Conservation (phyloP, 2,797 vertebrate species). For the Pygocentrus nattereri region DNA sequence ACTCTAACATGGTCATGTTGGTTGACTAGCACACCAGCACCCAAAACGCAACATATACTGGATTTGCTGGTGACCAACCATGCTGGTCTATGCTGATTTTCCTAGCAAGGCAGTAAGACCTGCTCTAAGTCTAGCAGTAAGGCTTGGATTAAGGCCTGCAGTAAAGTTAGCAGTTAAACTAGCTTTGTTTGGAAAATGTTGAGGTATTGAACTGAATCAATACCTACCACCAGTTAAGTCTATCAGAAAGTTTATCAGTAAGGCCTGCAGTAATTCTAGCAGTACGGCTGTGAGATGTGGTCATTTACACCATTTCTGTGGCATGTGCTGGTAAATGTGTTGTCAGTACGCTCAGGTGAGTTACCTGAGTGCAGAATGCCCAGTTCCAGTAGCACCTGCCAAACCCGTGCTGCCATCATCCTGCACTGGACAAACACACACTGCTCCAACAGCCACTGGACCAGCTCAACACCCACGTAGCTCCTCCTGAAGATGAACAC, state of each 20-base stretch:
- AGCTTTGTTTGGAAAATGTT: too few species aligned
- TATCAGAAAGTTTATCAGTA: neutral
- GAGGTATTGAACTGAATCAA: neutral
- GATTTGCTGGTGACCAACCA: too few species aligned
- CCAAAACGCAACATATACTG: too few species aligned
- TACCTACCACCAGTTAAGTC: neutral
- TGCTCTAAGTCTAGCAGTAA: neutral
- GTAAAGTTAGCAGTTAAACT: neutral
- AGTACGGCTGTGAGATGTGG: neutral
- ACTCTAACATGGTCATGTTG: too few species aligned
- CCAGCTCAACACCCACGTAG: constrained; percentile 93
- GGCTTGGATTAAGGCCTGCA: neutral
- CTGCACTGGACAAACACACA: constrained; percentile 92
- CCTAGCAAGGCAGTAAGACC: neutral
- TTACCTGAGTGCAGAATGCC: constrained; percentile 94
- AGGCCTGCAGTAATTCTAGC: neutral
- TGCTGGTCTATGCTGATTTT: too few species aligned
- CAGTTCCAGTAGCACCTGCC: constrained; percentile 96
- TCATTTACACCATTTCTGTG: neutral
- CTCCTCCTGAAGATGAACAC: constrained; percentile 81
- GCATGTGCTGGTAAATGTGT: neutral
- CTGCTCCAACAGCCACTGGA: constrained; percentile 95
- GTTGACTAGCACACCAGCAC: too few species aligned
- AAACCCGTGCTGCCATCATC: constrained; percentile 89
- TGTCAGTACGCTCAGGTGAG: neutral